Conservation (phyloP, 2,113 vertebrate genomes). For the Albula goreensis region DNA sequence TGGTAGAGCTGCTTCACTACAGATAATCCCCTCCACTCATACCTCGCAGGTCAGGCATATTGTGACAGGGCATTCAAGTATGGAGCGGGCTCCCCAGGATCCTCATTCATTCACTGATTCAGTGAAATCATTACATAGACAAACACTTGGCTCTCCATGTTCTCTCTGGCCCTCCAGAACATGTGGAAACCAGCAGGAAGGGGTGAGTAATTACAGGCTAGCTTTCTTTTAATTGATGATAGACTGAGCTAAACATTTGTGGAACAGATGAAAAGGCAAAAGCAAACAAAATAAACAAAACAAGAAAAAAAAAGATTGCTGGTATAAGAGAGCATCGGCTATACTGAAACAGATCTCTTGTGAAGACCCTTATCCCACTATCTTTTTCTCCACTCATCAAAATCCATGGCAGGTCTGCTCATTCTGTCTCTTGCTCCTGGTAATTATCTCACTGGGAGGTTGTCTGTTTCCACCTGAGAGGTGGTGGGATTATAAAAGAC, state of each 20-base stretch:
- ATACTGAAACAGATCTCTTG: background rate
- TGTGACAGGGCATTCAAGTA: background rate
- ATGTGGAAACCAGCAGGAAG: background rate
- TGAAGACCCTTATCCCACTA: background rate
- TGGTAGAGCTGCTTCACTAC: background rate
- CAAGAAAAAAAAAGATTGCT: slow-evolving; percentile 24
- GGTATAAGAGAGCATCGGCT: background rate
- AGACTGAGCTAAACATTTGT: background rate
- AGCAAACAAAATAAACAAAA: slow-evolving; percentile 23
- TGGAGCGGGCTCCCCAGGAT: background rate
- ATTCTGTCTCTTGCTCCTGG: slow-evolving; percentile 14
- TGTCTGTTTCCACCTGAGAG: slow-evolving; percentile 17
- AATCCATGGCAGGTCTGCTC: slow-evolving; percentile 32
- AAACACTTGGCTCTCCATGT: background rate
- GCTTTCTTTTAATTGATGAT: background rate
- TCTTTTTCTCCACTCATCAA: slow-evolving; percentile 22
- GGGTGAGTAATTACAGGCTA: background rate
- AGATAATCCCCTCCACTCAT: background rate
- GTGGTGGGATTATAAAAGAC: slow-evolving; percentile 38
- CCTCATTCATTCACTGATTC: background rate
- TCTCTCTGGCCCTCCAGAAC: background rate
- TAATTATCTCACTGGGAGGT: slow-evolving; percentile 37
- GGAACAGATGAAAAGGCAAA: background rate
- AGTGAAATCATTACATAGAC: background rate
- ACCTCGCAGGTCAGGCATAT: background rate